Evolutionary conservation across 2,113 vertebrate genomes (phyloP).

Genomic region (Stercorarius parasiticus): DNA sequence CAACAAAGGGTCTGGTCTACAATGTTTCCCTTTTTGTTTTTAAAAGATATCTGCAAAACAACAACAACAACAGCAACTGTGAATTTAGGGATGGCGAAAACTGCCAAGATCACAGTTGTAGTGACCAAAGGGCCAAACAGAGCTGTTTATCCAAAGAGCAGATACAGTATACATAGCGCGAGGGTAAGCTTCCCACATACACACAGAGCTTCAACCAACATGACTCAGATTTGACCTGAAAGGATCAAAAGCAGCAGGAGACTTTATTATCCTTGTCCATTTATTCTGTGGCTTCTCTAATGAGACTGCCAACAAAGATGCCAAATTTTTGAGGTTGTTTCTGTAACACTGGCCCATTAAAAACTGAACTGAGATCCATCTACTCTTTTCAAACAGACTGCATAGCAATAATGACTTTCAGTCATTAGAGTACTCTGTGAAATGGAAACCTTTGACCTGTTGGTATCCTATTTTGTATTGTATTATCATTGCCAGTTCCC

Average conservation of each 20-base stretch:
- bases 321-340: constrained; percentile 71
- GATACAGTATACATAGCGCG: background rate
- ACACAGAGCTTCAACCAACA: constrained; percentile 21
- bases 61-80: background rate
- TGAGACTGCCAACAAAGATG: constrained; percentile 70
- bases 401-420: constrained; percentile 70
- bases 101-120: constrained; percentile 4
- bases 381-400: constrained; percentile 65
- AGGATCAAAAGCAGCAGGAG: constrained; percentile 61
- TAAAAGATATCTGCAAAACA: constrained; percentile 33
- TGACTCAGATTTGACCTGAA: constrained; percentile 48
- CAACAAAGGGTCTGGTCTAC: background rate
- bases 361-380: constrained; percentile 65
- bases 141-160: constrained; percentile 42
- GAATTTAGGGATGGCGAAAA: background rate
- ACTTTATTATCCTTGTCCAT: constrained; percentile 67
- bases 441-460: constrained; percentile 69
- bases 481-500: constrained; percentile 66
- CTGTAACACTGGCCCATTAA: constrained; percentile 67
- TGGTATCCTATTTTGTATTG: constrained; percentile 70
- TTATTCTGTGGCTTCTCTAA: constrained; percentile 71
- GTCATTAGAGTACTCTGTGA: constrained; percentile 67
- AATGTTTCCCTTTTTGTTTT: constrained; percentile 25
- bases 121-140: constrained; percentile 26
- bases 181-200: constrained; percentile 34